Conservation (phyloP, 2,797 vertebrate genomes). For the Danio tinwini region DNA sequence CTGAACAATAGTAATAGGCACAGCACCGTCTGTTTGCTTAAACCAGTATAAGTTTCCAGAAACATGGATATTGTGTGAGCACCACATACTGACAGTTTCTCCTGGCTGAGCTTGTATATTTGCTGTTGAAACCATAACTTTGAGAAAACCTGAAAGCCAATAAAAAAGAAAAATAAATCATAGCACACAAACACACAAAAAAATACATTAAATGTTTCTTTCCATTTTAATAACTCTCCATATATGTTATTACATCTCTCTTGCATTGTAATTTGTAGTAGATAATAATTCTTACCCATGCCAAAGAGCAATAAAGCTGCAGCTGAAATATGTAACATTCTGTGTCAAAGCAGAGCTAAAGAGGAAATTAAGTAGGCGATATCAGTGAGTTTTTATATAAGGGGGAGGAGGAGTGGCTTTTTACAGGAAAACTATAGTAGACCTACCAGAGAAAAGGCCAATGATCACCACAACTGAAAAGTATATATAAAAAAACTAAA, state of each 20-base stretch:
- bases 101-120: background rate
- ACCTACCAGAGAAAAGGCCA: background rate
- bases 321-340: constrained; percentile 7
- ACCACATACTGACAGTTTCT: constrained; percentile 1
- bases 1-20: background rate
- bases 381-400: constrained; percentile 18
- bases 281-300: background rate
- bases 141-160: constrained; percentile 12
- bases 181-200: background rate
- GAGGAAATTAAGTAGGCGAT: constrained; percentile 33
- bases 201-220: background rate
- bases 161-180: background rate
- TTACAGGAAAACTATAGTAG: background rate
- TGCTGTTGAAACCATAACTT: background rate
- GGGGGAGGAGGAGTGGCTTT: constrained; percentile 16
- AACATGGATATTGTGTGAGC: background rate
- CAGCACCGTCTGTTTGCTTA: background rate
- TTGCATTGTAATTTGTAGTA: background rate
- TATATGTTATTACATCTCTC: background rate
- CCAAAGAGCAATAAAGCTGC: constrained; percentile 3
- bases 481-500: background rate
- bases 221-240: background rate
- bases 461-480: background rate
- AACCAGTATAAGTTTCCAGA: background rate
- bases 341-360: constrained; percentile 18